phyloP scores from a whole-genome alignment of 2,888 invertebrate genomes.

The Aphidius colemani region DNA sequence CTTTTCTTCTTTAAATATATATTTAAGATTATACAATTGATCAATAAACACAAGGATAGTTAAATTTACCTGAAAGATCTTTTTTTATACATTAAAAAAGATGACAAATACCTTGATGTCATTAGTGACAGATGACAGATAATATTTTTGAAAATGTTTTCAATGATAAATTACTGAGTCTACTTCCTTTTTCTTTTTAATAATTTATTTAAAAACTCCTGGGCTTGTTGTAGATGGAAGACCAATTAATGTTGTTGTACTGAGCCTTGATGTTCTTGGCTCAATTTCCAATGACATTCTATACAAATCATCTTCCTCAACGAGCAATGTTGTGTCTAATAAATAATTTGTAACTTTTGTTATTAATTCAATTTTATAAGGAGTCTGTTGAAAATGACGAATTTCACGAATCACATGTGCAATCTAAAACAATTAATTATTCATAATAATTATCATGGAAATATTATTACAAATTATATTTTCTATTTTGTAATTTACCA shows the following conservation, averaged over 20 bases:
- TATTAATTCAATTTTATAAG: slow-evolving; percentile 87
- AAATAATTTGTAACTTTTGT: slow-evolving; percentile 81
- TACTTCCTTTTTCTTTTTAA: slow-evolving; percentile 25
- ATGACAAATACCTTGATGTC: too few species aligned
- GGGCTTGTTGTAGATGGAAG: slow-evolving; percentile 42
- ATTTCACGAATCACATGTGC: slow-evolving; percentile 92
- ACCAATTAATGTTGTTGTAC: slow-evolving; percentile 56
- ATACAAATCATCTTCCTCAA: slow-evolving; percentile 83
- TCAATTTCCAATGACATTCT: slow-evolving; percentile 82
- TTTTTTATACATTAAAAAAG: too few species aligned
- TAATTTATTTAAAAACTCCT: slow-evolving; percentile 38
- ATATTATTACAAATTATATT: neutral
- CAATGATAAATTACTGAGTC: slow-evolving; percentile 9
- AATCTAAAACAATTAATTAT: slow-evolving; percentile 67
- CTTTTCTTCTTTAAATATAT: too few species aligned
- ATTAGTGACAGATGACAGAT: too few species aligned
- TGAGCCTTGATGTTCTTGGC: slow-evolving; percentile 72
- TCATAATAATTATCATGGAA: neutral
- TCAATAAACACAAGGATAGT: too few species aligned
- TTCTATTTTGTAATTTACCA: slow-evolving; percentile 66
- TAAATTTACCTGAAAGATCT: too few species aligned
- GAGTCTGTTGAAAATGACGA: slow-evolving; percentile 87
- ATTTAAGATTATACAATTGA: too few species aligned
- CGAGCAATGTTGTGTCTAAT: slow-evolving; percentile 75
- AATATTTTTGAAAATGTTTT: too few species aligned